Conservation (phyloP, 1,140 invertebrate genomes). For the Lordiphosa stackelbergi region DNA sequence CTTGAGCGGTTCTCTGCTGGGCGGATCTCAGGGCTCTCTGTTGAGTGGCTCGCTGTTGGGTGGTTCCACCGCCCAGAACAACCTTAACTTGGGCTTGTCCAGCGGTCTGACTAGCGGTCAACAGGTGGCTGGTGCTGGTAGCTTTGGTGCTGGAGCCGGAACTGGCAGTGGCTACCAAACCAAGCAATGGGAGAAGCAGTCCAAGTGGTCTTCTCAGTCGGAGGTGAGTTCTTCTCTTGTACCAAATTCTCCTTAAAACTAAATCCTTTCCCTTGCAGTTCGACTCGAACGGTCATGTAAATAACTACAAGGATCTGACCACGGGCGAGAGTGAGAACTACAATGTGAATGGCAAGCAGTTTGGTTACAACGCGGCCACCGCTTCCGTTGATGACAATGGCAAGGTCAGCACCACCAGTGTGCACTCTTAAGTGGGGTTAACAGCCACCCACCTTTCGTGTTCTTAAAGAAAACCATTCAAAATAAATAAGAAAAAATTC, state of each 20-base stretch:
- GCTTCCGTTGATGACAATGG: conserved; percentile 76
- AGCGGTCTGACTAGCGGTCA: conserved; percentile 20
- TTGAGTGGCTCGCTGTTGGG: conserved; percentile 34
- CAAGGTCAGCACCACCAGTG: conserved; percentile 70
- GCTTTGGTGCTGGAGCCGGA: conserved; percentile 38
- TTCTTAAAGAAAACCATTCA: conserved; percentile 16
- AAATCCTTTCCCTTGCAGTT: conserved; percentile 29
- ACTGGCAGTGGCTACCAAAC: conserved; percentile 55
- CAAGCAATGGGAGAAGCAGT: conserved; percentile 76
- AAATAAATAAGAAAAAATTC: background rate
- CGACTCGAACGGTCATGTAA: conserved; percentile 59
- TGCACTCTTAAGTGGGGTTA: conserved; percentile 59
- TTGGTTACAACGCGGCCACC: conserved; percentile 72
- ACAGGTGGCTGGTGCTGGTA: conserved; percentile 22
- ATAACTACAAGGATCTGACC: conserved; percentile 71
- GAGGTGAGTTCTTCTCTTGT: conserved; percentile 40
- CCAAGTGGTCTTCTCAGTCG: conserved; percentile 76
- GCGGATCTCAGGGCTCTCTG: conserved; percentile 19
- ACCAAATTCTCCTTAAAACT: background rate
- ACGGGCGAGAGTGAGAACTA: conserved; percentile 73
- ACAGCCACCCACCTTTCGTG: conserved; percentile 18
- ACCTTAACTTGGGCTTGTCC: conserved; percentile 23
- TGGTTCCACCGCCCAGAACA: conserved; percentile 29
- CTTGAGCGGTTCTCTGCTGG: conserved; percentile 23
- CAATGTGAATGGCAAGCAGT: conserved; percentile 66